phyloP scores from a whole-genome alignment of 2,888 invertebrate genomes.

The Drosophila prolongata region DNA sequence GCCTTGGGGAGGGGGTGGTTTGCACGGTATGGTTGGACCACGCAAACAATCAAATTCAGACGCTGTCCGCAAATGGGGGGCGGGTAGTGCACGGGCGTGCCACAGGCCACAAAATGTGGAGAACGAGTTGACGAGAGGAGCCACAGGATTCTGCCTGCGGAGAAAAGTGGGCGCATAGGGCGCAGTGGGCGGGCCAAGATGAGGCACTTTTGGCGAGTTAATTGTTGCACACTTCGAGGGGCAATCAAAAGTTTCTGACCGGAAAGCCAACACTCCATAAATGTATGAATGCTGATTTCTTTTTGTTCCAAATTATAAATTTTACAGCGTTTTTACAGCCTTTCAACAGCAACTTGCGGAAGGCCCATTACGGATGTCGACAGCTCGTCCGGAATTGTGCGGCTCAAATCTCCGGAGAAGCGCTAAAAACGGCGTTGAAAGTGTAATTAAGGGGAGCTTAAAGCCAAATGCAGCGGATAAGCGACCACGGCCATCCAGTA shows the following conservation, averaged over 20 bases:
- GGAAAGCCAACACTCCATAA: constrained; percentile 32
- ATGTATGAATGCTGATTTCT: constrained; percentile 20
- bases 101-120: constrained; percentile 4
- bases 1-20: background rate
- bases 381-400: constrained; percentile 6
- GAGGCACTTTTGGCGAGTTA: constrained; percentile 60
- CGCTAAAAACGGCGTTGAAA: constrained; percentile 29
- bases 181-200: constrained; percentile 28
- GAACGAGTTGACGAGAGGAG: constrained; percentile 7
- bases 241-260: constrained; percentile 51
- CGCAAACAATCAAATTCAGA: constrained; percentile 40
- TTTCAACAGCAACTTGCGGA: background rate
- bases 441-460: constrained; percentile 50
- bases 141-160: constrained; percentile 12
- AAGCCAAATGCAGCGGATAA: constrained; percentile 45
- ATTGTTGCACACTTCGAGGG: constrained; percentile 55
- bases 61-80: constrained; percentile 32
- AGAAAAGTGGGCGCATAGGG: background rate
- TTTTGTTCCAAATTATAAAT: constrained; percentile 8
- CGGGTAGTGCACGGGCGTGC: constrained; percentile 2
- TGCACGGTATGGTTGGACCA: background rate
- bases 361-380: constrained; percentile 21
- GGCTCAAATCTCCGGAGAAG: constrained; percentile 15
- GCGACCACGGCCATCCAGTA: background rate
- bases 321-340: constrained; percentile 4